Evolutionary conservation across 1,140 invertebrate species (phyloP), one percentile per base, ranked within the genome.

Genomic region (Drosophila dunni): DNA sequence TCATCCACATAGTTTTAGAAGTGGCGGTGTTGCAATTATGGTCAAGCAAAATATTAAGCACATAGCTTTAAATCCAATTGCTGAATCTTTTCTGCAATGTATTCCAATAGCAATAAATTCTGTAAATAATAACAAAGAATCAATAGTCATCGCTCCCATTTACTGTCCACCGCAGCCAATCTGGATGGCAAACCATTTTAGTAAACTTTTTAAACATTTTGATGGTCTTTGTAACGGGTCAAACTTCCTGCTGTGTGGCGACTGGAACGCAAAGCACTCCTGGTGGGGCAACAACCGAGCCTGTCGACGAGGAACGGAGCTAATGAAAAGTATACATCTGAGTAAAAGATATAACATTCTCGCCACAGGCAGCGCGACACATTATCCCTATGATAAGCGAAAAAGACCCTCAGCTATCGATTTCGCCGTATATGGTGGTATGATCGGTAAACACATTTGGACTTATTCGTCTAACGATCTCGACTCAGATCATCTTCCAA

Each of bases 401-500:
- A 50, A 24, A 1, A 50, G 46, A 10, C 46, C 46, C 1, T 50
- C 46, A 20, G 46, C 46, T 3, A 50, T 50, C 1, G 46, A 50
- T 6, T 50, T 50, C 11, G 46, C 46, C 7, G 5, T 50, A 11
- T 50, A 50, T 11, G 3, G 40, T n/a, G 44, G 29, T 0, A 24
- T 24, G 24, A 24, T 24, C 24, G 3, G 3, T 3, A 24, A 24
- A 24, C 24, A 24, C 3, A 1, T 24, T 24, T 3, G 24, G 24
- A 24, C 24, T 2, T 20, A 60, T 10, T 44, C 57, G 5, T 44
- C 57, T 11, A 13, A 44, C 6, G 57, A 60, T 15, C 57, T 60
- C 10, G 57, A 44, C 20, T 60, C 57, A 11, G 57, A 60, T 5
- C 42, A 61, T n/a, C 9, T 61, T 0, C 58, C 58, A 13, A 61